Percentiles rank a stretch among this genome's conserved stretches.
phyloP scores from a whole-genome alignment of 30 jellyfish, hydroid and myxozoan genomes.

The Aurelia coerulea region DNA sequence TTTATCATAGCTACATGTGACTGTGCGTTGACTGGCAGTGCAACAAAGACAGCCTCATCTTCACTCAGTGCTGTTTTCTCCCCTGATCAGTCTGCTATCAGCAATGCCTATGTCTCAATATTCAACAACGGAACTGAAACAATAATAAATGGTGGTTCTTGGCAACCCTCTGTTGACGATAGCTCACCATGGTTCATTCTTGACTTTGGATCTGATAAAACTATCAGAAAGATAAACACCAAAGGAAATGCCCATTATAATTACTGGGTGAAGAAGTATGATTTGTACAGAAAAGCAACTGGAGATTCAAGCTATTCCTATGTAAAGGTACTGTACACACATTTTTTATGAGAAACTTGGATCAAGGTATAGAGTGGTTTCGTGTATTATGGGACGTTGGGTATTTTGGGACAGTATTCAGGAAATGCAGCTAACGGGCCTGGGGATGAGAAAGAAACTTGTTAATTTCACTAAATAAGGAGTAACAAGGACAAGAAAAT shows the following conservation, averaged over 20 bases:
- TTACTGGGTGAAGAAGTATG: slow-evolving; percentile 40
- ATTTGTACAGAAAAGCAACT: slow-evolving; percentile 14
- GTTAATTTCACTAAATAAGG: too few relatives aligned
- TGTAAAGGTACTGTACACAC: too few relatives aligned
- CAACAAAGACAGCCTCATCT: slow-evolving; percentile 49
- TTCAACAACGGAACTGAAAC: slow-evolving; percentile 11
- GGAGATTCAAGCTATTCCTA: background rate
- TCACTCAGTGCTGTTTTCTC: slow-evolving; percentile 20
- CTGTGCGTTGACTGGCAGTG: slow-evolving; percentile 30
- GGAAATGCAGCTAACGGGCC: too few relatives aligned
- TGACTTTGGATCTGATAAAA: slow-evolving; percentile 44
- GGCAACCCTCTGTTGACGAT: slow-evolving; percentile 50
- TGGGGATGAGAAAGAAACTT: too few relatives aligned
- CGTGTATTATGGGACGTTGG: too few relatives aligned
- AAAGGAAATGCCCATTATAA: slow-evolving; percentile 48
- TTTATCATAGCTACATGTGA: slow-evolving; percentile 32
- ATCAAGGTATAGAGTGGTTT: too few relatives aligned
- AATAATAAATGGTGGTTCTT: slow-evolving; percentile 61
- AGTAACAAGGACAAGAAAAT: too few relatives aligned
- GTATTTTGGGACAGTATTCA: too few relatives aligned
- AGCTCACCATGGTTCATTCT: slow-evolving; percentile 24
- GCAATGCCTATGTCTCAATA: slow-evolving; percentile 28
- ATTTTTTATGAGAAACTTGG: too few relatives aligned
- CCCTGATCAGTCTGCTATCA: slow-evolving; percentile 44
- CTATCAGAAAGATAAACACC: slow-evolving; percentile 31